A percentile compares a stretch with the other conserved stretches of the same genome.
These are phyloP conservation scores for Festucalex cinctus DNA, from an alignment of 2,113 vertebrate species.

Conservation along the genomic window DNA sequence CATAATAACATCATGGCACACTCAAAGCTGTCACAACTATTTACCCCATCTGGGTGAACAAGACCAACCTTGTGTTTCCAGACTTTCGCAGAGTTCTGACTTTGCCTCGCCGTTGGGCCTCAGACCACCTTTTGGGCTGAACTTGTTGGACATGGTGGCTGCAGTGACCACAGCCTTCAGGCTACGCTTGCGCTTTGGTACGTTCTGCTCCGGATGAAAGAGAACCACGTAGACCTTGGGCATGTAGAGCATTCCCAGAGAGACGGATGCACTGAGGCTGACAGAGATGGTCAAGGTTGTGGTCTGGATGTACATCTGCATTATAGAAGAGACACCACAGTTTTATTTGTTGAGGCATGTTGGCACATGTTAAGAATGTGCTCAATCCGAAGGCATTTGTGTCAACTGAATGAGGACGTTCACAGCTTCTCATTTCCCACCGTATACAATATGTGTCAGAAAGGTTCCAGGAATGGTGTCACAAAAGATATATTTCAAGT, in stretches of 20 bases:
- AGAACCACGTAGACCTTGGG: constrained; percentile 97
- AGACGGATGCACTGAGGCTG: constrained; percentile 94
- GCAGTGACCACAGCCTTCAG: constrained; percentile 95
- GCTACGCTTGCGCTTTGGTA: constrained; percentile 94
- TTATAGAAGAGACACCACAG: constrained; percentile 18
- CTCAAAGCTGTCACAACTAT: background rate
- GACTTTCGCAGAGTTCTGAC: constrained; percentile 91
- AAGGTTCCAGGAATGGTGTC: background rate
- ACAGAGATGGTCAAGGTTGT: constrained; percentile 94
- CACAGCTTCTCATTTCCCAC: background rate
- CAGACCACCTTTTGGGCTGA: constrained; percentile 88
- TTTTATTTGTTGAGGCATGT: background rate
- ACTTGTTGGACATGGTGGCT: constrained; percentile 97
- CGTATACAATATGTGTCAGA: background rate
- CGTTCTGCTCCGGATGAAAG: constrained; percentile 95
- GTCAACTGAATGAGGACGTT: background rate
- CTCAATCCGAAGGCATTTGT: too few species aligned
- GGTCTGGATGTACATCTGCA: constrained; percentile 95
- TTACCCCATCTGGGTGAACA: background rate
- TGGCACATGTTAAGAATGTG: background rate
- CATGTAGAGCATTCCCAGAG: constrained; percentile 97
- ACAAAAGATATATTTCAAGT: background rate
- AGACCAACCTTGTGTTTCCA: constrained; percentile 86
- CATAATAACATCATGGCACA: background rate
- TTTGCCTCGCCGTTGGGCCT: constrained; percentile 95